A percentile compares a stretch with the other conserved stretches of the same genome.
phyloP scores from a whole-genome alignment of 2,888 invertebrate genomes.

The Monochamus alternatus region DNA sequence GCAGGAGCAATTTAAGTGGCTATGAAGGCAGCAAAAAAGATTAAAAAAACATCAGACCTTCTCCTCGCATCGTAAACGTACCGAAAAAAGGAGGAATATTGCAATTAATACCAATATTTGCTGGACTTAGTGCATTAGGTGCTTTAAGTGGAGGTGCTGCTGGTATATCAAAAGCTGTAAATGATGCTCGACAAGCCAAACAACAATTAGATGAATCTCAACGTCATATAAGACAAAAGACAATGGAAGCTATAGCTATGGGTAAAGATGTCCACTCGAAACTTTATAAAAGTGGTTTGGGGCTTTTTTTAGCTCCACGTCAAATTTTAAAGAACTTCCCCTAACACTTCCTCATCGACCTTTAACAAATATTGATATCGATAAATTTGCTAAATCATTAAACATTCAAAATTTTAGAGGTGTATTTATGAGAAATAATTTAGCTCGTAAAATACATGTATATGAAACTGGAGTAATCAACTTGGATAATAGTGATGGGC shows the following conservation, averaged over 20 bases:
- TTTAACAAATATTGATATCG: constrained; percentile 2
- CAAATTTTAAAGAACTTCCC: not conserved
- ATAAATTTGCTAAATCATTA: not conserved
- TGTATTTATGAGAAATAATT: no score
- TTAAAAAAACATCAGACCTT: no score
- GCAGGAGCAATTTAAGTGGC: no score
- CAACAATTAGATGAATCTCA: constrained; percentile 52
- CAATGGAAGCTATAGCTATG: constrained; percentile 50
- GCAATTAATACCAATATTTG: constrained; percentile 45
- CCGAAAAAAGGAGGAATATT: constrained; percentile 25
- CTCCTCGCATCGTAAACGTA: constrained; percentile 24
- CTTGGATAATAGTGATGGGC: no score
- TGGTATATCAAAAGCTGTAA: constrained; percentile 55
- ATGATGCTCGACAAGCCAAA: constrained; percentile 51
- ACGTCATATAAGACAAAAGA: constrained; percentile 56
- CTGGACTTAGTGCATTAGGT: constrained; percentile 51
- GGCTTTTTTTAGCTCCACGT: not conserved
- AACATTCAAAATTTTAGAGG: not conserved
- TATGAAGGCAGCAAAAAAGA: no score
- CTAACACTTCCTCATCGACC: not conserved
- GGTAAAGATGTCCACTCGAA: constrained; percentile 44
- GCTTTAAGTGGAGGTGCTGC: constrained; percentile 50
- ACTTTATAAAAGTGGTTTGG: constrained; percentile 17
- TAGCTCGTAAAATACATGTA: no score
- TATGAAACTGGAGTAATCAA: no score